These are phyloP conservation scores for Monoplex corrugatus DNA, from an alignment of 2,888 invertebrate species.

Conservation along the genomic window DNA sequence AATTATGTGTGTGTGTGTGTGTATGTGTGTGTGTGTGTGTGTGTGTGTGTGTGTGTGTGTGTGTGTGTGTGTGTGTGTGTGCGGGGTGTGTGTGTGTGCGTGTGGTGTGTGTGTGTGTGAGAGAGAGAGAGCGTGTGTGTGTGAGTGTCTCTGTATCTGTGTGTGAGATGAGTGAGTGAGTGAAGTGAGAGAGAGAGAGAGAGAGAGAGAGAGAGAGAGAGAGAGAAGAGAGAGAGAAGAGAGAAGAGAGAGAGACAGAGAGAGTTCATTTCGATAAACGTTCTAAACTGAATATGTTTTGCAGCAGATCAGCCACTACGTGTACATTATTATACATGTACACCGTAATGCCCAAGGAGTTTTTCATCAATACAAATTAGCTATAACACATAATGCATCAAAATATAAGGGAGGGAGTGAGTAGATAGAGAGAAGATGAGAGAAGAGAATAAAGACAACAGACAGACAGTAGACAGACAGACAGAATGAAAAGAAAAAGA, in stretches of 20 bases:
- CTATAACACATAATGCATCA: too few relatives aligned
- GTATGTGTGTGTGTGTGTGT: neutral
- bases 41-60: too few relatives aligned
- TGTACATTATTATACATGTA: too few relatives aligned
- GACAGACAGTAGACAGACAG: neutral
- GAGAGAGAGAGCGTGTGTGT: neutral
- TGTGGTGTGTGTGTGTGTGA: neutral
- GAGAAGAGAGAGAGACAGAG: neutral
- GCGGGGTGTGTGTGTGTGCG: neutral
- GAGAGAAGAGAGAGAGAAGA: neutral
- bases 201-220: neutral
- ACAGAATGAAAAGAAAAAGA: too few relatives aligned
- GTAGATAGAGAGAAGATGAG: neutral
- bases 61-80: neutral
- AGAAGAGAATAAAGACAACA: slow-evolving; percentile 45
- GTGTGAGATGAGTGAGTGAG: neutral
- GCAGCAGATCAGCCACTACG: too few relatives aligned
- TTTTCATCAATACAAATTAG: too few relatives aligned
- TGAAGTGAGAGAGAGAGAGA: neutral
- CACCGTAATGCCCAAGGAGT: too few relatives aligned
- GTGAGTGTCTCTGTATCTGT: too few relatives aligned
- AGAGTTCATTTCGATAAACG: too few relatives aligned
- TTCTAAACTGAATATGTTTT: too few relatives aligned
- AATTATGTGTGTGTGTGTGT: neutral
- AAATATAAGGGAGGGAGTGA: too few relatives aligned